Evolutionary conservation across 2,113 vertebrate species (phyloP).

Genomic region (Falcunculus frontatus): DNA sequence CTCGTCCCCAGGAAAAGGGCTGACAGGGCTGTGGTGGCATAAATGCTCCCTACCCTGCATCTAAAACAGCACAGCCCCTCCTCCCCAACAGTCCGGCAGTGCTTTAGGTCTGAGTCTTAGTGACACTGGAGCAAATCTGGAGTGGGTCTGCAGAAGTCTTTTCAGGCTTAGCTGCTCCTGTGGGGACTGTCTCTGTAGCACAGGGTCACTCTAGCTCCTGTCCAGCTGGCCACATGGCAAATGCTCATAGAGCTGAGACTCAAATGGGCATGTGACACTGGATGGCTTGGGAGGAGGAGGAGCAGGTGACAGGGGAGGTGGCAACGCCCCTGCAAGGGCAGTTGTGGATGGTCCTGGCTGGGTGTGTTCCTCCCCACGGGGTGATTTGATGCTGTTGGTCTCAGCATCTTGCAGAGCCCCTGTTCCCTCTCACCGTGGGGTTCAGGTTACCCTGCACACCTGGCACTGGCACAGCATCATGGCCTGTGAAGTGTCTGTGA

Average conservation of each 20-base stretch:
- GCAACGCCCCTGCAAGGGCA: neutral
- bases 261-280: neutral
- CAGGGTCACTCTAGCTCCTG: neutral
- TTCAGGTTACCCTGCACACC: neutral
- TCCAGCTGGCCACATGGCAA: too few species aligned
- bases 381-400: fast-evolving
- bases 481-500: fast-evolving
- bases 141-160: neutral
- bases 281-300: neutral
- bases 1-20: neutral
- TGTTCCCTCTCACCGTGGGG: fast-evolving
- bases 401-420: neutral
- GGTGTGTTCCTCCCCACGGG: neutral
- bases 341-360: neutral
- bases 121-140: neutral
- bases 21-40: neutral
- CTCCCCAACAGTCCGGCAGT: fast-evolving
- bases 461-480: fast-evolving
- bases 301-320: neutral
- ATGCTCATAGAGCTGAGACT: fast-evolving
- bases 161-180: neutral
- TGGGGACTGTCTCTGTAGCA: neutral
- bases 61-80: neutral
- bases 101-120: neutral
- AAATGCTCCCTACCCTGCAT: neutral